Evolutionary conservation across 2,113 vertebrate genomes (phyloP).

Genomic region (Bufo gargarizans): DNA sequence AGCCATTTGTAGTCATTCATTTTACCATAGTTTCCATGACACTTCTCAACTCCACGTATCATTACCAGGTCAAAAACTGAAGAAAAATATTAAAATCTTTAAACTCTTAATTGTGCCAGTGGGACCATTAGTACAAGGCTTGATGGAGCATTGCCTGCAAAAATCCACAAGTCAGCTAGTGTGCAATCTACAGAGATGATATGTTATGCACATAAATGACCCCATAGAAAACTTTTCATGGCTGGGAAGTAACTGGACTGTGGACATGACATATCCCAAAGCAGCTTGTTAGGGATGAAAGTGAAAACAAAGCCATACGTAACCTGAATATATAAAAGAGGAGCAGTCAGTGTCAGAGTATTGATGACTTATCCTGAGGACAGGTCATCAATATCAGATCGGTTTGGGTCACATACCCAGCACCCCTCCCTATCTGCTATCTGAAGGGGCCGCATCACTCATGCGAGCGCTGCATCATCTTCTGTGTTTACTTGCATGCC

Average conservation of each 20-base stretch:
- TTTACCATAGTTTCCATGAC: background rate
- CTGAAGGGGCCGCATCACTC: no score
- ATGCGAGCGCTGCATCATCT: no score
- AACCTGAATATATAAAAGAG: background rate
- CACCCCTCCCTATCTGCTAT: no score
- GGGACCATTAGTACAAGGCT: background rate
- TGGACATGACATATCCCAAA: background rate
- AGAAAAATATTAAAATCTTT: background rate
- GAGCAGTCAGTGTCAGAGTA: no score
- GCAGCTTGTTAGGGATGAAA: constrained; percentile 8
- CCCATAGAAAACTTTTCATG: background rate
- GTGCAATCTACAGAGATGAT: background rate
- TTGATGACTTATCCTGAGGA: no score
- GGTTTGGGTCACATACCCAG: no score
- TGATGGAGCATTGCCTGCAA: background rate
- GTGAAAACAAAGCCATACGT: background rate
- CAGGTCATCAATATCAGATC: no score
- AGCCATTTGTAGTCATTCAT: background rate
- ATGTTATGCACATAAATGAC: background rate
- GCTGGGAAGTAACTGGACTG: background rate
- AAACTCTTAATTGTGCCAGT: background rate
- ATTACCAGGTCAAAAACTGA: background rate
- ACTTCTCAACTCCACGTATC: background rate
- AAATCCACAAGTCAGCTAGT: background rate
- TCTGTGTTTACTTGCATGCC: no score